phyloP scores from a whole-genome alignment of 2,113 vertebrate species.

The Gorsachius goisagi region DNA sequence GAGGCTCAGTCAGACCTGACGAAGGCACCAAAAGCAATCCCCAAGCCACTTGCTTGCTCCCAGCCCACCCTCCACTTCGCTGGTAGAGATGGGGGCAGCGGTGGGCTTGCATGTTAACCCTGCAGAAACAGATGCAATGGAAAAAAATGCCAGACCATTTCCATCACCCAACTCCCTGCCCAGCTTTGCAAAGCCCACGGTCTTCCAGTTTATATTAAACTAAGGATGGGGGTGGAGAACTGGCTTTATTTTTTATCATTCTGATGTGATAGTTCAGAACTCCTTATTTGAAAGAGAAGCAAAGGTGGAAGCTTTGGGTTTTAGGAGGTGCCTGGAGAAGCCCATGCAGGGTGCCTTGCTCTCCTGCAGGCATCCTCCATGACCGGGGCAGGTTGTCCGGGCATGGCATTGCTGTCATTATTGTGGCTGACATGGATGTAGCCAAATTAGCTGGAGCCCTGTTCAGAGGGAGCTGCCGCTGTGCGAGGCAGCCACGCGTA shows the following conservation, averaged over 20 bases:
- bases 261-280: neutral
- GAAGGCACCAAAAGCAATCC: neutral
- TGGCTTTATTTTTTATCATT: neutral
- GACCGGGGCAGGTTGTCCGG: fast-evolving
- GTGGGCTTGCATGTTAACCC: neutral
- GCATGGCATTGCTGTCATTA: neutral
- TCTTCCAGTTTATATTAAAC: neutral
- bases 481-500: neutral
- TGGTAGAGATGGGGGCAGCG: neutral
- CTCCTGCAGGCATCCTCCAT: neutral
- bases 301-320: neutral
- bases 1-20: neutral
- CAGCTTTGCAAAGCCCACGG: neutral
- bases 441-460: neutral
- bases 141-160: neutral
- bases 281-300: neutral
- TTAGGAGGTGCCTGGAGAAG: neutral
- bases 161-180: neutral
- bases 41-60: fast-evolving
- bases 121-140: neutral
- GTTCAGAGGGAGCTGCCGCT: neutral
- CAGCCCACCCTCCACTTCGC: neutral
- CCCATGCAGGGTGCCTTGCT: neutral
- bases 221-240: neutral
- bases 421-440: fast-evolving